Percentiles rank a stretch among this genome's conserved stretches.
Conservation (phyloP, 2,113 vertebrate genomes). For the Pseudopipra pipra region DNA sequence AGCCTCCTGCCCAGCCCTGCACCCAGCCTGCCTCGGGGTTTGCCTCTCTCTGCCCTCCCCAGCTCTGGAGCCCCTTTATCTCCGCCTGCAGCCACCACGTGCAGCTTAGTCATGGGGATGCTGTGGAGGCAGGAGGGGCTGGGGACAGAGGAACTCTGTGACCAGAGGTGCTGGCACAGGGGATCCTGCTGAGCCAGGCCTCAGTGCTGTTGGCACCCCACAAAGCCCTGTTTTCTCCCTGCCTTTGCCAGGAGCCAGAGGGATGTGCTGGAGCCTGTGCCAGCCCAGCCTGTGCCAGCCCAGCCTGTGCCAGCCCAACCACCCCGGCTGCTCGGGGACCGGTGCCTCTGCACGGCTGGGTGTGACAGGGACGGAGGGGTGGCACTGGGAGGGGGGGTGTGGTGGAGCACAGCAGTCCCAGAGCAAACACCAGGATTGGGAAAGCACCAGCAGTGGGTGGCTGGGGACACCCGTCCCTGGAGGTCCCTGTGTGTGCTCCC, state of each 20-base stretch:
- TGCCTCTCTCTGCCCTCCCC: not conserved
- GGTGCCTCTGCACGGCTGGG: not conserved
- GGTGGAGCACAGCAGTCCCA: not conserved
- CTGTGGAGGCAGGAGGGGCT: not conserved
- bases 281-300: not conserved
- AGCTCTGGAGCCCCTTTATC: not conserved
- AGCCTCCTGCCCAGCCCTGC: rapidly evolving
- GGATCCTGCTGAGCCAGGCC: not conserved
- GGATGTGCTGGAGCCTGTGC: not conserved
- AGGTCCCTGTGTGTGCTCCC: not conserved
- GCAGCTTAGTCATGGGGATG: not conserved
- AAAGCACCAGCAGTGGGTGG: not conserved
- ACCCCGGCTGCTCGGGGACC: not conserved
- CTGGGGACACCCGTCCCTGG: not conserved
- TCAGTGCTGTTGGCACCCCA: not conserved
- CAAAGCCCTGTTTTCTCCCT: not conserved
- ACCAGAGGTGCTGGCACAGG: not conserved
- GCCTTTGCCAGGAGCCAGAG: not conserved
- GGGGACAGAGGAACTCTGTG: not conserved
- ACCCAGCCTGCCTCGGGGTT: rapidly evolving
- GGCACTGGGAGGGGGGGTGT: not conserved
- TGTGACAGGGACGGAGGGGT: not conserved
- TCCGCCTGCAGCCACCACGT: not conserved
- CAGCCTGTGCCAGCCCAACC: rapidly evolving
- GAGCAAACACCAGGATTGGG: not conserved